phyloP scores from a whole-genome alignment of 23 tunicate species.

The Clavelina lepadiformis region DNA sequence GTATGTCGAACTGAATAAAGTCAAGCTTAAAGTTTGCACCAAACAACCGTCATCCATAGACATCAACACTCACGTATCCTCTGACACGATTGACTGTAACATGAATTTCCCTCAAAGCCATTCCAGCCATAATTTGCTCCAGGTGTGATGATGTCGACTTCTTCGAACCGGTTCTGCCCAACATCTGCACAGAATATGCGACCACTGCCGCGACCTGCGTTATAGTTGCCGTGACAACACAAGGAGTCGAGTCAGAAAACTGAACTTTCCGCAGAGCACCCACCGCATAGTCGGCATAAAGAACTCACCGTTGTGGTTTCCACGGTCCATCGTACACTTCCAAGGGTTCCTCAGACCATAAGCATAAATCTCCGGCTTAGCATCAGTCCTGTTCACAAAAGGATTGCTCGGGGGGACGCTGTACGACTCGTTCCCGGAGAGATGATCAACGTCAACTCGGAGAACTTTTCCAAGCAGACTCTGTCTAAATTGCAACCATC shows the following conservation, averaged over 20 bases:
- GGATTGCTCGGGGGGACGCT: constrained; percentile 68
- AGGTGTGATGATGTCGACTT: constrained; percentile 55
- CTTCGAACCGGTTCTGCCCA: constrained; percentile 70
- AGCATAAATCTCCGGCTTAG: constrained; percentile 63
- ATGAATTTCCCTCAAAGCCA: constrained; percentile 50
- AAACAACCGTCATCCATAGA: not conserved
- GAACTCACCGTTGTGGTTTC: constrained; percentile 35
- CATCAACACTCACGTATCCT: not conserved
- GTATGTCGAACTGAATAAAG: constrained; percentile 6
- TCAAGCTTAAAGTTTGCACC: not conserved
- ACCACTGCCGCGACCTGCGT: constrained; percentile 37
- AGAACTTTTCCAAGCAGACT: constrained; percentile 73
- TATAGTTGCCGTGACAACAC: not conserved
- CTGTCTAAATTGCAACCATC: no score
- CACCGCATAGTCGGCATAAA: constrained; percentile 16
- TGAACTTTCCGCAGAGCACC: not conserved
- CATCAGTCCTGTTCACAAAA: constrained; percentile 17
- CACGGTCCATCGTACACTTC: constrained; percentile 81
- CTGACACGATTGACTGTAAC: no score
- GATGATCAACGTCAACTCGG: constrained; percentile 63
- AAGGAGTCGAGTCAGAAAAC: not conserved
- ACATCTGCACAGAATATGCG: constrained; percentile 90
- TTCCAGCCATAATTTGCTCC: constrained; percentile 91
- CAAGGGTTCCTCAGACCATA: constrained; percentile 83
- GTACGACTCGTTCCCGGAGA: constrained; percentile 18